Evolutionary conservation across 1,140 invertebrate species (phyloP), one percentile per base, ranked within the genome.

Genomic region (Drosophila nigrodunni): DNA sequence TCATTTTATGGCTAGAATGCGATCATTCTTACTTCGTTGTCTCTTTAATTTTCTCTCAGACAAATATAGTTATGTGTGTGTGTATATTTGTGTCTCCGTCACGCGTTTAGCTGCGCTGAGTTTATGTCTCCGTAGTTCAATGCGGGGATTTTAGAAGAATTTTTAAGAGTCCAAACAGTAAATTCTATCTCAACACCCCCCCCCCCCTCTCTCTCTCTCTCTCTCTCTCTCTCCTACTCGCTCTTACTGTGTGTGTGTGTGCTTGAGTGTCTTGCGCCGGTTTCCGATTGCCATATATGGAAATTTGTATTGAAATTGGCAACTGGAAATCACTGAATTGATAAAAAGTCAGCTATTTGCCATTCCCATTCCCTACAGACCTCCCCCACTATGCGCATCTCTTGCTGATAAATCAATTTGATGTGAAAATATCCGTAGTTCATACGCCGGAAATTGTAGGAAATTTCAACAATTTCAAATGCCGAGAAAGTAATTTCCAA

Each of bases 291-390:
- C 30, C 49, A 18, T 62, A 62, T 64, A 55, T 70, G 46, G 68
- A 64, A 64, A 71, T 55, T 30, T 71, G 59, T 55, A 64, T 47
- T 64, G 59, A 54, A 46, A 64, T 55, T 62, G 49, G 1, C 11
- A 30, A 21, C 6, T 46, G 30, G 30, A 47, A 30, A 3, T 35
- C 39, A 66, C 37, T 50, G 8, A 37, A 55, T 64, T 64, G 50
- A 64, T 62, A 10, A 47, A 70, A 70, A 46, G 30, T 9, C 21
- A 46, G 18, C 30, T 30, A 30, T 30, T 30, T 30, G 25, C 25
- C 25, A 5, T 1, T 30, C 25, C 6, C 25, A 3, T 4, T 30
- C 25, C 25, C 25, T 30, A 30, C 4, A 25, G 3, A 0, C 25
- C 25, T 30, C 3, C 25, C 3, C 25, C 25, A 30, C 25, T 30